These are phyloP conservation scores for Drosophila pectinifera DNA, from an alignment of 1,140 invertebrate genomes.

Conservation along the genomic window DNA sequence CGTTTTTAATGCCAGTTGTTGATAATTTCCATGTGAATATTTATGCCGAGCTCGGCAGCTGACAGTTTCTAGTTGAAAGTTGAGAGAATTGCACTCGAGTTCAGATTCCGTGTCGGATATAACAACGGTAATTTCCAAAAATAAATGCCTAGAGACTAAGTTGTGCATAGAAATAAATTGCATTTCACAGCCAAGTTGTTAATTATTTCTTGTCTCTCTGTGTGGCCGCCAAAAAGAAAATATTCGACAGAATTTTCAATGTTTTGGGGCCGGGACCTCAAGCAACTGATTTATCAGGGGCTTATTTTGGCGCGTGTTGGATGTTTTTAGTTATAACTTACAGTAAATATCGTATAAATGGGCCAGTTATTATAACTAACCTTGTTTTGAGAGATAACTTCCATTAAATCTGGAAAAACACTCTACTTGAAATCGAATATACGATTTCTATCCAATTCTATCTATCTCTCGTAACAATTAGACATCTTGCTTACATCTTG, in stretches of 20 bases:
- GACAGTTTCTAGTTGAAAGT: slow-evolving; percentile 24
- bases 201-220: slow-evolving; percentile 37
- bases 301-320: slow-evolving; percentile 38
- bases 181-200: slow-evolving; percentile 26
- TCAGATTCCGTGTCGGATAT: neutral
- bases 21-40: slow-evolving; percentile 39
- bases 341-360: neutral
- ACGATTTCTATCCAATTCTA: too few relatives aligned
- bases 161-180: slow-evolving; percentile 27
- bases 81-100: neutral
- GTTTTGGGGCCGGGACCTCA: slow-evolving; percentile 29
- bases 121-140: slow-evolving; percentile 51
- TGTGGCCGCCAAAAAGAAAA: slow-evolving; percentile 31
- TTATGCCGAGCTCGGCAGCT: slow-evolving; percentile 56
- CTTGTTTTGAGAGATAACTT: neutral
- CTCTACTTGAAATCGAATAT: too few relatives aligned
- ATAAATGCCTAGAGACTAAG: slow-evolving; percentile 20
- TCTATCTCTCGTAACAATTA: too few relatives aligned
- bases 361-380: neutral
- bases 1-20: slow-evolving; percentile 63
- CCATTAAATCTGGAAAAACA: too few relatives aligned
- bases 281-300: slow-evolving; percentile 32
- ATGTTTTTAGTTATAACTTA: neutral
- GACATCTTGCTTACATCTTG: neutral
- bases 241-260: slow-evolving; percentile 15